Conservation (phyloP, 2,888 invertebrate species). For the Drosophila maculinotata region DNA sequence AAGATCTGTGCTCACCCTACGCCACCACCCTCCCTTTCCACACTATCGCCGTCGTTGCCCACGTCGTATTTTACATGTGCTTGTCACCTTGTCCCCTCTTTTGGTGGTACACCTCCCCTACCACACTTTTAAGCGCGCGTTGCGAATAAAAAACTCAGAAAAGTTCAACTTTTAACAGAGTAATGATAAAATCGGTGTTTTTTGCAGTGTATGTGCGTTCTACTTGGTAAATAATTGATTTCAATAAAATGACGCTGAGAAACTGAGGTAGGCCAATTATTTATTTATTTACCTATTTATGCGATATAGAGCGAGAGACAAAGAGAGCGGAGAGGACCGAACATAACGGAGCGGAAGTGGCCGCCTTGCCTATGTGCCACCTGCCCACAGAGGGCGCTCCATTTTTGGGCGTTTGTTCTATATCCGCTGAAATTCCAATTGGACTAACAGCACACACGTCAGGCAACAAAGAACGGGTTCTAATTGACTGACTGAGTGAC, state of each 20-base stretch:
- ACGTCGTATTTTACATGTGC: conserved; percentile 63
- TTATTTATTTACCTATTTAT: conserved; percentile 30
- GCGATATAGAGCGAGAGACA: neutral
- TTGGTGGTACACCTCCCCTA: conserved; percentile 16
- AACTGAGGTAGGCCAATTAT: conserved; percentile 32
- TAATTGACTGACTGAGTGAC: conserved; percentile 68
- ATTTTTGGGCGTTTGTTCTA: conserved; percentile 62
- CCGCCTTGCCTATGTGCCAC: conserved; percentile 50
- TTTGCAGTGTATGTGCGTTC: conserved; percentile 22
- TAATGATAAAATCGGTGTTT: conserved; percentile 34
- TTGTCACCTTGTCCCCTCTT: conserved; percentile 53
- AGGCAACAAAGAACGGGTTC: conserved; percentile 69
- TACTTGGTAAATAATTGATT: conserved; percentile 41
- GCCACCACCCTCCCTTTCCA: conserved; percentile 53
- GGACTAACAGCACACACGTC: conserved; percentile 27
- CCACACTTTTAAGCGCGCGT: conserved; percentile 4
- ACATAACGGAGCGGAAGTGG: conserved; percentile 45
- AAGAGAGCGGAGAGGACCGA: neutral
- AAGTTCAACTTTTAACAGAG: conserved; percentile 41
- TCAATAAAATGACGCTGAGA: conserved; percentile 32
- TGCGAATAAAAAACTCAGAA: conserved; percentile 24
- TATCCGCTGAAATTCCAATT: conserved; percentile 62
- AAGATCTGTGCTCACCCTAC: conserved; percentile 64
- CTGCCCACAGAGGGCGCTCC: conserved; percentile 62
- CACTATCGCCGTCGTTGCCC: conserved; percentile 22